A percentile compares a stretch with the other conserved stretches of the same genome.
Conservation (phyloP, 2,113 vertebrate species). For the Megalops atlanticus region DNA sequence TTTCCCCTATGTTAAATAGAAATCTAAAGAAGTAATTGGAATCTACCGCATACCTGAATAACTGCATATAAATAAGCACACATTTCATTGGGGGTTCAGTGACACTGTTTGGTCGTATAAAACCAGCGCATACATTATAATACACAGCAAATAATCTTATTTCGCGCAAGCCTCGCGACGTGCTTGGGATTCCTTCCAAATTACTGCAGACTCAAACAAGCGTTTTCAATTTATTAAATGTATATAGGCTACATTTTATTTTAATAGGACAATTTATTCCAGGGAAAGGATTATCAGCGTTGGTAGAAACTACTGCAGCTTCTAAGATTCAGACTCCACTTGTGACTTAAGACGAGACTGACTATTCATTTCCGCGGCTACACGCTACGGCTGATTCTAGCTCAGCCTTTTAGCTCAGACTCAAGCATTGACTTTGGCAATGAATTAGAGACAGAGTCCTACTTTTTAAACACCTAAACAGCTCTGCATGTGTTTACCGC, state of each 20-base stretch:
- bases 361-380: constrained; percentile 25
- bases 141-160: constrained; percentile 71
- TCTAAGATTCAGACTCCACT: not conserved
- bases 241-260: constrained; percentile 70
- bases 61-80: constrained; percentile 78
- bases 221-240: constrained; percentile 72
- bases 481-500: constrained; percentile 56
- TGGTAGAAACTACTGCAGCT: not conserved
- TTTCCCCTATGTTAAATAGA: constrained; percentile 77
- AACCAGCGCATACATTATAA: constrained; percentile 66
- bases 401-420: constrained; percentile 15
- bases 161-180: constrained; percentile 31
- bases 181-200: constrained; percentile 61
- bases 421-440: constrained; percentile 62
- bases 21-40: constrained; percentile 83
- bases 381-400: constrained; percentile 17
- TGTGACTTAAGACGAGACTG: not conserved
- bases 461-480: constrained; percentile 61
- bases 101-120: constrained; percentile 63
- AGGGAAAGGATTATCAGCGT: constrained; percentile 54
- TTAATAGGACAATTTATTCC: constrained; percentile 72
- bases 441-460: constrained; percentile 60
- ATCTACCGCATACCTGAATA: constrained; percentile 87
- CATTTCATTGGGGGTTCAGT: constrained; percentile 53
- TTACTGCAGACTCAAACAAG: constrained; percentile 67